Conservation (phyloP, 2,888 invertebrate species). For the Andricus quercusramuli region DNA sequence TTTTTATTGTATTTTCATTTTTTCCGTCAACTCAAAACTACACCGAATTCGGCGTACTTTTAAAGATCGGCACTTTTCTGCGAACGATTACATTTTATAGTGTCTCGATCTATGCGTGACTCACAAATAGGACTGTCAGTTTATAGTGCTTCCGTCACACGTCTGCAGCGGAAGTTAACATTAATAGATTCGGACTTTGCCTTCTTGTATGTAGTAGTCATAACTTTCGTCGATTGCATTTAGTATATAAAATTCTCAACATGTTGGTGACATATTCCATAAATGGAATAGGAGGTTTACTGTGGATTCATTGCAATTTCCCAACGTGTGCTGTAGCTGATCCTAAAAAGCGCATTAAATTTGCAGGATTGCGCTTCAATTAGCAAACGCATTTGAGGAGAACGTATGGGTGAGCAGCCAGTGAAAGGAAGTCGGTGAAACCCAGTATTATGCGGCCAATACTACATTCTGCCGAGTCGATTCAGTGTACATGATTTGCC, state of each 20-base stretch:
- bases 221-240: no score
- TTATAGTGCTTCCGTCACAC: not conserved
- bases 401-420: conserved; percentile 37
- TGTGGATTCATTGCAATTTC: not conserved
- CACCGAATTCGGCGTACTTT: no score
- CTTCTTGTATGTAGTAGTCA: not conserved
- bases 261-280: not conserved
- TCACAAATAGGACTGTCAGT: not conserved
- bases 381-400: conserved; percentile 45
- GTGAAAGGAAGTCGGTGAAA: conserved; percentile 61
- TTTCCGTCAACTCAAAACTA: no score
- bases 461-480: conserved; percentile 11
- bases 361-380: conserved; percentile 40
- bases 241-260: not conserved
- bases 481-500: conserved; percentile 29
- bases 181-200: not conserved
- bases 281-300: not conserved
- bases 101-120: conserved; percentile 10
- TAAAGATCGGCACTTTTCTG: no score
- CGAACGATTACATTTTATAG: not conserved
- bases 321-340: not conserved
- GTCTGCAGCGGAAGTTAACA: not conserved
- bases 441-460: conserved; percentile 43
- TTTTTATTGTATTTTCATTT: no score
- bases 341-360: not conserved